These are phyloP conservation scores for Heptranchias perlo DNA, from an alignment of 2,113 vertebrate species.

Conservation along the genomic window DNA sequence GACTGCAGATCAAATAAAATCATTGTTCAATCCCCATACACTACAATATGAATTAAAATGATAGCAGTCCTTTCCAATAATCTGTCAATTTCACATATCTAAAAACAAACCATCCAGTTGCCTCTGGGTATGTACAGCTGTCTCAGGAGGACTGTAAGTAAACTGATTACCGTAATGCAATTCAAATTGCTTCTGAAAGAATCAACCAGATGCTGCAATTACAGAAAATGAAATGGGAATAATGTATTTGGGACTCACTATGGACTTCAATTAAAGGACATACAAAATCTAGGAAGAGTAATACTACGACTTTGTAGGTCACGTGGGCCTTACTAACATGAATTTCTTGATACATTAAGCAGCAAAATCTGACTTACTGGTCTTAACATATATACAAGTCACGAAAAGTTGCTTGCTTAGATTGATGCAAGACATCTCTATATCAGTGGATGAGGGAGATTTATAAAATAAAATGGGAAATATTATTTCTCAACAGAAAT, in stretches of 20 bases:
- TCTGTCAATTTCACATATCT: not conserved
- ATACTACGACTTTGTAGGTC: not conserved
- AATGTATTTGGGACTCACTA: not conserved
- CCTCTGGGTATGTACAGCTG: not conserved
- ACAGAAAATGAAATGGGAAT: not conserved
- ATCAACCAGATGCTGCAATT: not conserved
- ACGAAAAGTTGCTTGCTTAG: not conserved
- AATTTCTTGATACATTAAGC: not conserved
- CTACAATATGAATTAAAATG: not conserved
- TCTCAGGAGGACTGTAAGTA: not conserved
- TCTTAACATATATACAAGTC: not conserved
- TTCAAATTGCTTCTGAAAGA: not conserved
- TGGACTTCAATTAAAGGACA: not conserved
- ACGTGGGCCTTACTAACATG: not conserved
- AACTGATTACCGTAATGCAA: not conserved
- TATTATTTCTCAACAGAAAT: not conserved
- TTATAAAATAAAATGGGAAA: not conserved
- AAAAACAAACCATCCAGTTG: not conserved
- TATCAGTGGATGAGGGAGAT: not conserved
- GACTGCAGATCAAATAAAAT: not conserved
- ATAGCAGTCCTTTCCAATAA: not conserved
- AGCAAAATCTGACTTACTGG: not conserved
- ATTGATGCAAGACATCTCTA: not conserved
- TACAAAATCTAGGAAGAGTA: not conserved
- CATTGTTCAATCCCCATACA: not conserved